A percentile compares a stretch with the other conserved stretches of the same genome.
Evolutionary conservation across 2,113 vertebrate genomes (phyloP).

Genomic region (Eulacestoma nigropectus): DNA sequence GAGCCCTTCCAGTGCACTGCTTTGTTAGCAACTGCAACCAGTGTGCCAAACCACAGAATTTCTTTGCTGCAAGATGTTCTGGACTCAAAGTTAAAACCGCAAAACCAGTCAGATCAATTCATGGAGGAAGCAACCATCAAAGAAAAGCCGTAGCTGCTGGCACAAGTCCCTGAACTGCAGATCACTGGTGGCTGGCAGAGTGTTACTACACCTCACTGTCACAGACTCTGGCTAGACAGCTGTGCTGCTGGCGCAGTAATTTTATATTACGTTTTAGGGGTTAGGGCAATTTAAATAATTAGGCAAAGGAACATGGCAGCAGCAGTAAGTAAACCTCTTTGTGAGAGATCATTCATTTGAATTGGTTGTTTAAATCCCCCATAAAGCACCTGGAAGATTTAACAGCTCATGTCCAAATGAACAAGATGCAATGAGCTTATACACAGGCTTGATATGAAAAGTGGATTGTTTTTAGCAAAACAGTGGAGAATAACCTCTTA

Average conservation of each 20-base stretch:
- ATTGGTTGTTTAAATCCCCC: conserved; percentile 29
- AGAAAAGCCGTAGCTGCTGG: background rate
- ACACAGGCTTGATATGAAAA: conserved; percentile 37
- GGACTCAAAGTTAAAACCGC: background rate
- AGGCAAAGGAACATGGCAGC: background rate
- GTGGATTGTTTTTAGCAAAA: conserved; percentile 57
- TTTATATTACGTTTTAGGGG: background rate
- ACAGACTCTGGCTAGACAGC: background rate
- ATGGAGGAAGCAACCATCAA: background rate
- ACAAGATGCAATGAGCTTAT: conserved; percentile 42
- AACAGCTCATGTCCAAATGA: conserved; percentile 45
- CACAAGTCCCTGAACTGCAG: background rate
- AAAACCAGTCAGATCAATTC: background rate
- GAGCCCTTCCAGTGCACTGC: background rate
- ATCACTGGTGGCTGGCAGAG: background rate
- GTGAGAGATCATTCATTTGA: conserved; percentile 3
- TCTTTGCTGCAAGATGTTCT: background rate
- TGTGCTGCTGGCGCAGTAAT: background rate
- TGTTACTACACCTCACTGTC: background rate
- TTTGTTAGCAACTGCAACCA: background rate
- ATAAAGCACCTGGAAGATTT: conserved; percentile 46
- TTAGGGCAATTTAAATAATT: conserved; percentile 26
- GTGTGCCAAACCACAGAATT: background rate
- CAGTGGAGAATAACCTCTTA: conserved; percentile 8
- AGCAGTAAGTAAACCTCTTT: background rate